A percentile compares a stretch with the other conserved stretches of the same genome.
Evolutionary conservation across 2,888 invertebrate species (phyloP).

Genomic region (Campopleginae sp.): DNA sequence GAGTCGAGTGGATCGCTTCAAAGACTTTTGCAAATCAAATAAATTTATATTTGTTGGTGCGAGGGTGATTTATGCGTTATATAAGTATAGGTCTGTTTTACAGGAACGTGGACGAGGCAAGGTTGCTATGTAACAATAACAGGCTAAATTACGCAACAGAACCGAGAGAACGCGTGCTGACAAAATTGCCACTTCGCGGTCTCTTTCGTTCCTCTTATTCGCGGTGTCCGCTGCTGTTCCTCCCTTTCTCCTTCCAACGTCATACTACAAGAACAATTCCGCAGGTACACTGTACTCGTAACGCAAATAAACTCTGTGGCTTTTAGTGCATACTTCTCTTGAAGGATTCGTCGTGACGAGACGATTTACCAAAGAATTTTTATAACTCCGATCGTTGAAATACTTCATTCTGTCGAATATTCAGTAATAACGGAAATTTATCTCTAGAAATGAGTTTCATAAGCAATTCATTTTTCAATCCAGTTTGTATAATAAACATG

Average conservation of each 20-base stretch:
- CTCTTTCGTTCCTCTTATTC: conserved; percentile 15
- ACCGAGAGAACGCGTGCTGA: conserved; percentile 23
- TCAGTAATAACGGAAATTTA: not conserved
- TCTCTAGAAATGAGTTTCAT: not conserved
- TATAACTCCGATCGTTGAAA: conserved; percentile 1
- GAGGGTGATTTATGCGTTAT: conserved; percentile 26
- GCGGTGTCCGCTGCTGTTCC: conserved; percentile 41
- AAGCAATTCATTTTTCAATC: not conserved
- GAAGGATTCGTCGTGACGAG: conserved; percentile 19
- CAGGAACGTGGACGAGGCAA: conserved; percentile 21
- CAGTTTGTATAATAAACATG: not conserved
- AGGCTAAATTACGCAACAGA: conserved; percentile 46
- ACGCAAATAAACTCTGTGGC: conserved; percentile 57
- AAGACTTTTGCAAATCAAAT: conserved; percentile 18
- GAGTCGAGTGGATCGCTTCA: not conserved
- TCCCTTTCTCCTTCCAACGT: conserved; percentile 39
- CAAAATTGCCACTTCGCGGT: conserved; percentile 62
- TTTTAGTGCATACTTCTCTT: conserved; percentile 21
- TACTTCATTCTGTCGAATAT: conserved; percentile 1
- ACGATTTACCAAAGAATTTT: conserved; percentile 33
- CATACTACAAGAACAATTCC: conserved; percentile 35
- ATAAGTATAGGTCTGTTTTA: conserved; percentile 5
- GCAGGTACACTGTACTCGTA: conserved; percentile 29
- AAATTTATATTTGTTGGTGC: conserved; percentile 18
- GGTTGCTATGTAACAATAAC: conserved; percentile 23